Conservation (phyloP, 1,140 invertebrate genomes). For the Anoplolepis gracilipes region DNA sequence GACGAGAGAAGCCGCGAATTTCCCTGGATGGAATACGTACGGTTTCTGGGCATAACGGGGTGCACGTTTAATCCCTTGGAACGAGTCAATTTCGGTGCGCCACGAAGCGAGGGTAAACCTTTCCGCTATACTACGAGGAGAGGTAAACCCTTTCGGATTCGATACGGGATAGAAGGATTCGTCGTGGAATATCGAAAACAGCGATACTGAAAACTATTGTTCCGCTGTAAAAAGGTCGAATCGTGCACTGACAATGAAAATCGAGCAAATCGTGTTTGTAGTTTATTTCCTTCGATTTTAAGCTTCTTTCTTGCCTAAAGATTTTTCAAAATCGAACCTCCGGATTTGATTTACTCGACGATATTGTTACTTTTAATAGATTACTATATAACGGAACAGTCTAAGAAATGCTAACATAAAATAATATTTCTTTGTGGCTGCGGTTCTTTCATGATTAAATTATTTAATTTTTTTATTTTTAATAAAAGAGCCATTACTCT, state of each 20-base stretch:
- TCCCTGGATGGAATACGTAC: conserved; percentile 35
- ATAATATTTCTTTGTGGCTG: background rate
- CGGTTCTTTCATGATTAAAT: too few relatives aligned
- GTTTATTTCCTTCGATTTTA: conserved; percentile 52
- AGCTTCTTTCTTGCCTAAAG: background rate
- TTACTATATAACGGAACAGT: background rate
- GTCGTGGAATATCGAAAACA: conserved; percentile 66
- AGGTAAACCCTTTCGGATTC: conserved; percentile 64
- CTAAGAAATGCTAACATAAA: background rate
- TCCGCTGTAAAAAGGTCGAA: conserved; percentile 56
- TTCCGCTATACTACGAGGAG: conserved; percentile 61
- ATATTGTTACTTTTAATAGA: background rate
- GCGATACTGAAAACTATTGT: conserved; percentile 66
- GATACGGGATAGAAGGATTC: conserved; percentile 69
- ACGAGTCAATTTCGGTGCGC: conserved; percentile 78
- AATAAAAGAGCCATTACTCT: background rate
- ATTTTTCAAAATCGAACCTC: background rate
- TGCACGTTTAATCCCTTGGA: conserved; percentile 73
- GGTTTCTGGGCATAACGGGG: conserved; percentile 60
- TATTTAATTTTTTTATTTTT: too few relatives aligned
- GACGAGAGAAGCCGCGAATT: conserved; percentile 60
- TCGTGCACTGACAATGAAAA: conserved; percentile 35
- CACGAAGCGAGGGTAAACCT: conserved; percentile 74
- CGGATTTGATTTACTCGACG: background rate
- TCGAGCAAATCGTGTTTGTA: conserved; percentile 26